A percentile compares a stretch with the other conserved stretches of the same genome.
phyloP scores from a whole-genome alignment of 2,113 vertebrate genomes.

The Eolophus roseicapilla region DNA sequence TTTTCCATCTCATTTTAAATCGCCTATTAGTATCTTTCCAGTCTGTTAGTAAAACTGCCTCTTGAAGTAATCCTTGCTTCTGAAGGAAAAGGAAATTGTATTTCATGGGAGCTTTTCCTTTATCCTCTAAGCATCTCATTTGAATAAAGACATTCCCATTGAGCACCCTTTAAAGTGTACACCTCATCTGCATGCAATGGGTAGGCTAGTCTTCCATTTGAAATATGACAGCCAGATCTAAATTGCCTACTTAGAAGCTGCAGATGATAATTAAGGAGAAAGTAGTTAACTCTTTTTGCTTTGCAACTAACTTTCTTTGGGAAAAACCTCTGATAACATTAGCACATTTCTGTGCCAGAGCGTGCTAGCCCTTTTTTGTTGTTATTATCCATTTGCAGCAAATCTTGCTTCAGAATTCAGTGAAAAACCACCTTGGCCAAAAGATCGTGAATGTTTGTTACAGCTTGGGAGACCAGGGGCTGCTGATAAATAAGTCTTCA shows the following conservation, averaged over 20 bases:
- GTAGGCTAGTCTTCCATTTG: neutral
- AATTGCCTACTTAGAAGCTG: conserved; percentile 45
- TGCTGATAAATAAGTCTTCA: neutral
- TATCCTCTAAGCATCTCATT: neutral
- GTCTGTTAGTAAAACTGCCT: neutral
- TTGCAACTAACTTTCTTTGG: neutral
- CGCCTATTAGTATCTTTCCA: neutral
- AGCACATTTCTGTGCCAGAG: neutral
- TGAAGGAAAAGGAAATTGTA: neutral
- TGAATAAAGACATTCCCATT: conserved; percentile 2
- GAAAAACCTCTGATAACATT: neutral
- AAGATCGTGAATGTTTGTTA: neutral
- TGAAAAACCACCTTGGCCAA: neutral
- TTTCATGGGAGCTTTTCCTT: conserved; percentile 35
- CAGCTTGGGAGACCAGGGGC: neutral
- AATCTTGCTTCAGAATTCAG: neutral
- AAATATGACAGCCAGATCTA: conserved; percentile 15
- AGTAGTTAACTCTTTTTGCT: neutral
- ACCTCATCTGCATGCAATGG: neutral
- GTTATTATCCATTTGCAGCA: neutral
- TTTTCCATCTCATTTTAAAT: neutral
- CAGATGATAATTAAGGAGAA: conserved; percentile 20
- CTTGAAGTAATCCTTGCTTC: neutral
- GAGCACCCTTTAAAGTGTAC: neutral
- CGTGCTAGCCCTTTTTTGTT: neutral